Evolutionary conservation across 2,797 vertebrate species (phyloP), one percentile per base, ranked within the genome.

Genomic region (Adrianichthys oophorus): DNA sequence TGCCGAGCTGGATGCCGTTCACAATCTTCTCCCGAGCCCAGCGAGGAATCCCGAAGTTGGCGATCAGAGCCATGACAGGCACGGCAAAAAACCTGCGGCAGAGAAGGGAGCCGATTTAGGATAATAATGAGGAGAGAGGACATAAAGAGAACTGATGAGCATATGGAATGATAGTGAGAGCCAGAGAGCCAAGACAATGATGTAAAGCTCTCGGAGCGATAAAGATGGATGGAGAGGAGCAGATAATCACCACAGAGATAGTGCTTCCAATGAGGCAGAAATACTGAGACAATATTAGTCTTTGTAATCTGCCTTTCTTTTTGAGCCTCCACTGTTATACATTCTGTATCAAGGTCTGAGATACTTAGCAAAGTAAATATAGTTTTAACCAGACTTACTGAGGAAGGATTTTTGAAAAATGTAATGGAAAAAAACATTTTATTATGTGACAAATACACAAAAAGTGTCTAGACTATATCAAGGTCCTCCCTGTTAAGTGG

Each of bases 11-110:
- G 72, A 97, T 96, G 45, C 95, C 95, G 2, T 98, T 98, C 50
- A 98, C 95, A 4, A 98, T 96, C 89, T 98, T 98, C 89, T 98
- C 96, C 21, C 96, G 90, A 13, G 95, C 95, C 96, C 96, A 97
- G 26, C 95, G 95, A 17, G 96, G 94, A 75, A 98, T 98, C 60
- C 94, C 94, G 4, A 96, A 97, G 89, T 96, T 97, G 72, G 96
- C 95, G 2, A 95, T 95, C 52, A 97, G 91, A 47, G 95, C 95
- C 80, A 94, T 95, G 46, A 98, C 93, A 0, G 96, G 96, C 56
- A 98, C 96, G 0, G 95, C 95, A 13, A 98, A 94, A 82, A 96
- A 98, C 95, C 96, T 98, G 72, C 37, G 61, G 55, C 64, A 43
- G 49, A 58, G 44, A 68, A 62, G 62, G 4, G 65, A 48, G 47